Base-by-base conservation (phyloP, 1,140 invertebrate species). In the Scaptomyza pallida region DNA sequence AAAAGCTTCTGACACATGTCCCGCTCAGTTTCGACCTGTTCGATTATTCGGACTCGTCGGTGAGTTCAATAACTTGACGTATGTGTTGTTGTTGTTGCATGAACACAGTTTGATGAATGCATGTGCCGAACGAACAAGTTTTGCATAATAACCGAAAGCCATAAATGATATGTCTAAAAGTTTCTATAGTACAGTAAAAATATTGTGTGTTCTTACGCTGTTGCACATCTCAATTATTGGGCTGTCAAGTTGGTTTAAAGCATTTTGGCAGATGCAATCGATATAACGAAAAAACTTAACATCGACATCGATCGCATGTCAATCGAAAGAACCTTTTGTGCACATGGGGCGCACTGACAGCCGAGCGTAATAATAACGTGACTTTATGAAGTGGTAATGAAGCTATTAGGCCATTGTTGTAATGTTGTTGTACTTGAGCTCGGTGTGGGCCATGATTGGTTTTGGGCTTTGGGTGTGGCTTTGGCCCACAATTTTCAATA, bases 311-410 rank as follows among this genome's bases (percentile, higher is more conserved):
- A 67, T 67, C 57, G 59, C 57, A 62, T 51, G 65, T 69, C 65
- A 62, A 69, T 55, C 52, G 43, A 17, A n/a, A 47, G 26, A n/a
- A 47, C 30, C 41, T 48, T 59, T 19, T 30, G 26, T 30, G 26
- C 15, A 10, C n/a, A 54, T 5, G n/a, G 23, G n/a, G 23, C 40
- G 6, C 10, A 55, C 9, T 54, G 79, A 75, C 79, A 83, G 62
- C 21, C 71, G 61, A 81, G 52, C 77, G 73, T 55, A 86, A 77
- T 74, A 77, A 86, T 88, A 86, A 86, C 81, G 81, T 86, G 81
- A 86, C 81, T 81, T 86, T 86, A 86, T 86, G 81, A 88, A 86
- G 81, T 86, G 81, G 81, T 86, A 86, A 86, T 86, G 82, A 80
- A 86, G 81, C 82, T 54, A 86, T 86, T 86, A 86, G 82, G 47